These are phyloP conservation scores for Rhinella marina DNA, from an alignment of 2,797 vertebrate genomes.

Conservation along the genomic window DNA sequence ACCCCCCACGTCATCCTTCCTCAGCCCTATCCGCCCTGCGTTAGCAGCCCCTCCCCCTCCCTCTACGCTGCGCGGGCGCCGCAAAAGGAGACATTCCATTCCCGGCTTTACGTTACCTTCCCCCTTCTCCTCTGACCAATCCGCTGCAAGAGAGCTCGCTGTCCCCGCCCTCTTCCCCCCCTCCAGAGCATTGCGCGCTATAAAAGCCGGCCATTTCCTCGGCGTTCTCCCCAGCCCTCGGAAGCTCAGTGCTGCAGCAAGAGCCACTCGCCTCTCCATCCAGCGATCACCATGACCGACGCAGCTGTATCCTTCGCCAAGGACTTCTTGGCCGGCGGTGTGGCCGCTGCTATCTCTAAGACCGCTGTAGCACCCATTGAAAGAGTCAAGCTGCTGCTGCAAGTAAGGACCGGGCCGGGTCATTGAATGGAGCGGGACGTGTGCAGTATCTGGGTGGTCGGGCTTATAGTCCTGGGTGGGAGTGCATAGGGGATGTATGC, in stretches of 20 bases:
- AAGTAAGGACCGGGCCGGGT: conserved; percentile 67
- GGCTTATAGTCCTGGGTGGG: background rate
- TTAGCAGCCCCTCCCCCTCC: background rate
- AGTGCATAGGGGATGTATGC: background rate
- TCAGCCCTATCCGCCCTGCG: background rate
- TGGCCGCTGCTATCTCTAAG: conserved; percentile 85
- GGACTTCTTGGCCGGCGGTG: conserved; percentile 85
- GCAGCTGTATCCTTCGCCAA: conserved; percentile 80
- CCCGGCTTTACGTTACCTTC: conserved; percentile 37
- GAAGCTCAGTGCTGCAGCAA: conserved; percentile 51
- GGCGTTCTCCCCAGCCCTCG: conserved; percentile 67
- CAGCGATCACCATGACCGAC: conserved; percentile 74
- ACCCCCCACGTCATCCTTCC: conserved; percentile 36
- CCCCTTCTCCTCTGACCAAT: conserved; percentile 59
- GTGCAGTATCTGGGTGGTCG: background rate
- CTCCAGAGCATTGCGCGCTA: conserved; percentile 70
- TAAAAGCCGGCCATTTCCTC: conserved; percentile 82
- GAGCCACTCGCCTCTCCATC: background rate
- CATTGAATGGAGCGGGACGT: background rate
- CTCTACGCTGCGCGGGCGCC: background rate
- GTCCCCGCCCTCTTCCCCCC: conserved; percentile 36
- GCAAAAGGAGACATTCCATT: background rate
- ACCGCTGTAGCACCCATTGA: conserved; percentile 85
- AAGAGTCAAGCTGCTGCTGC: conserved; percentile 83
- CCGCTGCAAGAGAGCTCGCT: conserved; percentile 24